Evolutionary conservation across 2,113 vertebrate genomes (phyloP).

Genomic region (Psammodynastes pulverulentus): DNA sequence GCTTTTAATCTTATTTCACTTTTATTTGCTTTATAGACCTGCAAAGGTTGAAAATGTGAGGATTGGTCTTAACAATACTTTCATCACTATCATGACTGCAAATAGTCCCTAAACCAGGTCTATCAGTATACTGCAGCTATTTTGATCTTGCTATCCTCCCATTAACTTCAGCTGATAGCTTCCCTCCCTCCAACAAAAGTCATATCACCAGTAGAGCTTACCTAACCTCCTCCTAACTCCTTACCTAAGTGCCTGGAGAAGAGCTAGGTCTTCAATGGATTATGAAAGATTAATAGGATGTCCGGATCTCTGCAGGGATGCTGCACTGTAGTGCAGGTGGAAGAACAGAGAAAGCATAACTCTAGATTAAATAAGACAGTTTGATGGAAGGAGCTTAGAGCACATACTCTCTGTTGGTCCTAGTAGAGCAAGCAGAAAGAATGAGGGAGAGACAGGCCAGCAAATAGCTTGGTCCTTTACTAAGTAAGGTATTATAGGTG

Average conservation of each 20-base stretch:
- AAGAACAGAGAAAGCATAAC: not conserved
- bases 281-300: not conserved
- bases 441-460: not conserved
- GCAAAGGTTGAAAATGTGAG: not conserved
- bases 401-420: not conserved
- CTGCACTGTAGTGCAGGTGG: not conserved
- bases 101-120: not conserved
- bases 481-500: not conserved
- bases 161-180: not conserved
- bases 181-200: not conserved
- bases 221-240: not conserved
- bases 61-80: not conserved
- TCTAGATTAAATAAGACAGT: not conserved
- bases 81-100: not conserved
- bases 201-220: not conserved
- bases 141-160: not conserved
- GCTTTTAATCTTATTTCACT: not conserved
- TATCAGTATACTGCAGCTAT: not conserved
- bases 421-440: not conserved
- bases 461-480: not conserved
- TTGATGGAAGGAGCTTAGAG: not conserved
- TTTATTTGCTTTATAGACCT: not conserved
- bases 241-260: not conserved
- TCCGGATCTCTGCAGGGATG: not conserved
- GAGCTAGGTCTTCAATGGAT: not conserved